A percentile compares a stretch with the other conserved stretches of the same genome.
These are phyloP conservation scores for Esox niger DNA, from an alignment of 2,113 vertebrate species.

Conservation along the genomic window DNA sequence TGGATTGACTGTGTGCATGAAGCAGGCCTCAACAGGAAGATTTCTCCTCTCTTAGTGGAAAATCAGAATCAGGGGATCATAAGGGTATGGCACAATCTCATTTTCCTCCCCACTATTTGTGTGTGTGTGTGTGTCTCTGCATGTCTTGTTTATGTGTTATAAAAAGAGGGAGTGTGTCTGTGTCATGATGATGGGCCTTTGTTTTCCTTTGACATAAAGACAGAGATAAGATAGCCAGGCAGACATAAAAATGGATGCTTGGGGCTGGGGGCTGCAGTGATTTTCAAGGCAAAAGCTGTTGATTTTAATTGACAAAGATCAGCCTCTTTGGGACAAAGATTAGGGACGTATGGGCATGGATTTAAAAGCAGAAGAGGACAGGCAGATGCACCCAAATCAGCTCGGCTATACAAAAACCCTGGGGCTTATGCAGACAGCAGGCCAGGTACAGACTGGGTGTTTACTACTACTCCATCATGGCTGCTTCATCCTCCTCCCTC, in stretches of 20 bases:
- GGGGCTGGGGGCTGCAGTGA: conserved; percentile 30
- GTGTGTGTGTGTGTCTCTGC: conserved; percentile 41
- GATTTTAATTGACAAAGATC: conserved; percentile 46
- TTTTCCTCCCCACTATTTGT: conserved; percentile 31
- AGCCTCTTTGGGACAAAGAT: conserved; percentile 20
- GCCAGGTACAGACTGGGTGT: conserved; percentile 44
- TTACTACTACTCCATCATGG: conserved; percentile 11
- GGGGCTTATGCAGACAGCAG: conserved; percentile 41
- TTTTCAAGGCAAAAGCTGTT: conserved; percentile 21
- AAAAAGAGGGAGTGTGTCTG: conserved; percentile 11
- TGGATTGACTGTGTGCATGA: conserved; percentile 5
- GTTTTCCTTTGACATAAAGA: too few relatives aligned
- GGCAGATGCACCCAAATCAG: conserved; percentile 22
- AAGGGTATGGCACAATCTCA: conserved; percentile 65
- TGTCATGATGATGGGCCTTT: conserved; percentile 28
- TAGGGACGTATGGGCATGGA: conserved; percentile 9
- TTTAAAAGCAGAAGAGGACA: conserved; percentile 38
- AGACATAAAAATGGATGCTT: conserved; percentile 16
- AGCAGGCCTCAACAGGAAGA: conserved; percentile 64
- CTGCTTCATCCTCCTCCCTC: neutral
- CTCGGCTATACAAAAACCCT: conserved; percentile 30
- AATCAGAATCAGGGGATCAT: conserved; percentile 32
- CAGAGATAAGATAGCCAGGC: too few relatives aligned
- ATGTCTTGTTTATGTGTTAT: conserved; percentile 33
- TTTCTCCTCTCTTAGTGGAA: conserved; percentile 42